Percentiles rank a stretch among this genome's conserved stretches.
Evolutionary conservation across 2,113 vertebrate species (phyloP).

Genomic region (Pampusana beccarii): DNA sequence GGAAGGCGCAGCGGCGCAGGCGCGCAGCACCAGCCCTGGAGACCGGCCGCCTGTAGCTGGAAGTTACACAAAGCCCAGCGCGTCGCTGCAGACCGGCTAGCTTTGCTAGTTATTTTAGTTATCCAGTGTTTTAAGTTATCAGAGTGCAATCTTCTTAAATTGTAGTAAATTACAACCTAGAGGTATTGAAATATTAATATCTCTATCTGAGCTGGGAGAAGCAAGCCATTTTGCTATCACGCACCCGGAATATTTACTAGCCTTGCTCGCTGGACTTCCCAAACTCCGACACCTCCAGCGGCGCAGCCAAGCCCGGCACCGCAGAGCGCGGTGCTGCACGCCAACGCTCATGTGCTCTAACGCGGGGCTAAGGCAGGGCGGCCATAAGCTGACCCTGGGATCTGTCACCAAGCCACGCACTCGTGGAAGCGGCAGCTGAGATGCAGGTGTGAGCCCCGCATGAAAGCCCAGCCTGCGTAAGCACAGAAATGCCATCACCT

Average conservation of each 20-base stretch:
- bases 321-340: fast-evolving
- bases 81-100: not conserved
- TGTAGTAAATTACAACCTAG: slow-evolving; percentile 55
- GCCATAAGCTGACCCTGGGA: not conserved
- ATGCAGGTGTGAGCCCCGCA: fast-evolving
- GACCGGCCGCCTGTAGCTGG: not conserved
- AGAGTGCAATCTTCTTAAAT: slow-evolving; percentile 33
- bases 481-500: not conserved
- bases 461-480: fast-evolving
- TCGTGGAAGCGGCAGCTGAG: not conserved
- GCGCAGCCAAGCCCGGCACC: not conserved
- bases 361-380: not conserved
- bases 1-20: not conserved
- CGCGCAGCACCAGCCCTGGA: fast-evolving
- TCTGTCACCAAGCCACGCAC: fast-evolving
- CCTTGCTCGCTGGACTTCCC: not conserved
- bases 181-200: slow-evolving; percentile 56
- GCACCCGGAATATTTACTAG: slow-evolving; percentile 2
- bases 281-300: not conserved
- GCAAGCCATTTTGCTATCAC: slow-evolving; percentile 38
- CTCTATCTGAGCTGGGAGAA: slow-evolving; percentile 21
- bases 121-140: not conserved
- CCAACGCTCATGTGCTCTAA: not conserved
- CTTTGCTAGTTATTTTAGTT: not conserved
- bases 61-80: not conserved